Base-by-base conservation (phyloP, 2,113 vertebrate genomes). In the Nannospalax galili region DNA sequence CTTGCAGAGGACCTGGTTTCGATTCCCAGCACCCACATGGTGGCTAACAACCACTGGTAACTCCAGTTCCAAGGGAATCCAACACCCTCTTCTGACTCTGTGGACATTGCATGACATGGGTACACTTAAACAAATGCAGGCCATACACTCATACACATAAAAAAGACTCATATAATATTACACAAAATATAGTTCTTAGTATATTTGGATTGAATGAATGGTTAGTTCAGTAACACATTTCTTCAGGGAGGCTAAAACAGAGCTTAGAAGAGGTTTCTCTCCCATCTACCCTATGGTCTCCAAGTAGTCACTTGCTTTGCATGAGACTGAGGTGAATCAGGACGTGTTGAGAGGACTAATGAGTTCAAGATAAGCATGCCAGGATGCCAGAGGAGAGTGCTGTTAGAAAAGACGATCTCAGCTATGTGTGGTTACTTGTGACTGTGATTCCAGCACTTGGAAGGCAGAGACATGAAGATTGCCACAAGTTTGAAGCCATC, bases 281-380 rank as follows among this genome's bases (percentile, higher is more conserved):
- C 24, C 8, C 10, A 72, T 15, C 3, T 19, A 24, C 24, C 3
- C 22, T 0, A 24, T 79, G 64, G 69, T 20, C 48, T 95, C 48
- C 81, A 78, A n/a, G 22, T 40, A 73, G n/a, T 93, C 79, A 74
- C 22, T 94, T 88, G 77, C 35, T 80, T 79, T 91, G 26, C 87
- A 20, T 60, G 84, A 94, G 62, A n/a, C 37, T 81, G 70, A 72
- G 3, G 12, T 48, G 67, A 96, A 88, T 69, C 80, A 84, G 22
- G 70, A 90, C 69, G 14, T 37, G 10, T 40, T 78, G 32, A 87
- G 40, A 37, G 20, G 80, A 45, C 15, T 52, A 16, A 75, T 65
- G 56, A 69, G 40, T 82, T 93, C 42, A 60, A 80, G 20, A 28
- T 90, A 75, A 88, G 19, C 40, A 3, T 79, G n/a, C 42, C 22